A percentile compares a stretch with the other conserved stretches of the same genome.
Conservation (phyloP, 2,888 invertebrate species). For the Hofmannophila pseudospretella region DNA sequence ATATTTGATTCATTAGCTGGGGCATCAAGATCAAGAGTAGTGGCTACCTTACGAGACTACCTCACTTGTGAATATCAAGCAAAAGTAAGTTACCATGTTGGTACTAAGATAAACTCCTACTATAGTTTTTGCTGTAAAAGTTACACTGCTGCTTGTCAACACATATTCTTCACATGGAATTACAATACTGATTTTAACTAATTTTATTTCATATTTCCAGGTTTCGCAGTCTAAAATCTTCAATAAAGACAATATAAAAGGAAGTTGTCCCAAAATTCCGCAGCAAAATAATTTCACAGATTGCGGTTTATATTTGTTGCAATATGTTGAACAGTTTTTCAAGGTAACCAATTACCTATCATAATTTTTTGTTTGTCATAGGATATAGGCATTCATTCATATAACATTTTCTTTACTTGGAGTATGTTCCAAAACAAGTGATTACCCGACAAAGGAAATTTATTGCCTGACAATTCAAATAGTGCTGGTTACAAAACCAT, state of each 20-base stretch:
- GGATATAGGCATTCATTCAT: no score
- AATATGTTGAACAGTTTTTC: conserved; percentile 98
- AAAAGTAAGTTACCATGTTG: conserved; percentile 80
- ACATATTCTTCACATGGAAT: background rate
- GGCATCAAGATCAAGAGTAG: conserved; percentile 88
- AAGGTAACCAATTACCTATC: conserved; percentile 82
- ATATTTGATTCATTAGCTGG: conserved; percentile 96
- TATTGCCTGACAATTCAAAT: no score
- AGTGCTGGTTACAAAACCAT: no score
- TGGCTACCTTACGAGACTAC: conserved; percentile 94
- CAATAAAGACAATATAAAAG: conserved; percentile 90
- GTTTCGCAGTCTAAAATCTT: conserved; percentile 82
- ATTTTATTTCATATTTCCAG: conserved; percentile 29
- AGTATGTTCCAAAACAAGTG: no score
- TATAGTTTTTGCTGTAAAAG: no score
- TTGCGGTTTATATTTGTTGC: conserved; percentile 96
- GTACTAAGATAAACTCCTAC: no score
- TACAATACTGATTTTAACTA: background rate
- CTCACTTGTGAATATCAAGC: conserved; percentile 90
- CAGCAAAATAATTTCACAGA: conserved; percentile 98
- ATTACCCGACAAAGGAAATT: no score
- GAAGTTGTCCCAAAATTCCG: conserved; percentile 94
- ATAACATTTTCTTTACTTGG: no score
- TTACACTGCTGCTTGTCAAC: background rate
- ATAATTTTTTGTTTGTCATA: no score